These are phyloP conservation scores for Mesocentrotus franciscanus DNA, from an alignment of 53 echinoderm and acorn worm species.

Conservation along the genomic window DNA sequence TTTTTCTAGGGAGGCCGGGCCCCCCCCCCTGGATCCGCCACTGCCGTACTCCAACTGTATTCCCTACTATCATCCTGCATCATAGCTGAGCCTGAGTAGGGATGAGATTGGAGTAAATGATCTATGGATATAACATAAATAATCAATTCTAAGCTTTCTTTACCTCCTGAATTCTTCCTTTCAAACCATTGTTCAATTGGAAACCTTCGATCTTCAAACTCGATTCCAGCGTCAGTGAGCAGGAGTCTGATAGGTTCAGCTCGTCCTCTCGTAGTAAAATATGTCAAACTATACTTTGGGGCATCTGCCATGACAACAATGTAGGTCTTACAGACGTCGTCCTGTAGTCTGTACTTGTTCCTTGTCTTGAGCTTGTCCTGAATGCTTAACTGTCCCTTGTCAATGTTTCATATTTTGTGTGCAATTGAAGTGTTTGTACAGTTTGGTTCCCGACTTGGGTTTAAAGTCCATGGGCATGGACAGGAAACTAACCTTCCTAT, in stretches of 20 bases:
- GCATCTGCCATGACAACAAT: neutral
- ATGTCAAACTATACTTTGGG: slow-evolving; percentile 36
- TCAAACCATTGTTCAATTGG: neutral
- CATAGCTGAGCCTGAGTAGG: too few species aligned
- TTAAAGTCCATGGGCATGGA: neutral
- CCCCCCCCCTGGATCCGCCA: too few species aligned
- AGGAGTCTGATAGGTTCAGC: slow-evolving; percentile 43
- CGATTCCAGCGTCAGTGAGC: slow-evolving; percentile 11
- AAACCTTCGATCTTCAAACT: slow-evolving; percentile 39
- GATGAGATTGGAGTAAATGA: too few species aligned
- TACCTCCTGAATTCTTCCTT: slow-evolving; percentile 32
- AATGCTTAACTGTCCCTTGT: neutral
- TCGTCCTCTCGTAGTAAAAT: slow-evolving; percentile 21
- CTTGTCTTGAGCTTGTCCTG: neutral
- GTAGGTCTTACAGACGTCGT: neutral
- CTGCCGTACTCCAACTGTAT: too few species aligned
- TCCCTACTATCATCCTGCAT: too few species aligned
- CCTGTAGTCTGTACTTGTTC: neutral
- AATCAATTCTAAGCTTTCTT: neutral
- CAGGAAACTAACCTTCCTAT: neutral
- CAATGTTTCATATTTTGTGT: neutral
- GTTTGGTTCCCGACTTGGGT: neutral
- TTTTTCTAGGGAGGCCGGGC: too few species aligned
- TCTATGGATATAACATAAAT: too few species aligned
- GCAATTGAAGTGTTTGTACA: neutral